Base-by-base conservation (phyloP, 2,113 vertebrate species). In the Myiozetetes cayanensis region DNA sequence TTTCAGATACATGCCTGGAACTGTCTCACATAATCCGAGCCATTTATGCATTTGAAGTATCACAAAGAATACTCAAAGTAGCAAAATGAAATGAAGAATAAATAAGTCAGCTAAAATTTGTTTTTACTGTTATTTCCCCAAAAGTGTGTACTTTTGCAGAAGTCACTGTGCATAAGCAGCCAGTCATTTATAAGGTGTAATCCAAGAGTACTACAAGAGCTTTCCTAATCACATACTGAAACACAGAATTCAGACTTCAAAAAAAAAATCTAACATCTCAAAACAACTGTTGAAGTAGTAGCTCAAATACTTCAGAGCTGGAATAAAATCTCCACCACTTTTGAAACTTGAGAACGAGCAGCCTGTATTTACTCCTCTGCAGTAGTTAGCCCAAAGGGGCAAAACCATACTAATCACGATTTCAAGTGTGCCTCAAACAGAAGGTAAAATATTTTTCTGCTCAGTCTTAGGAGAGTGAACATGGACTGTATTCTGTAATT, bases 1-100 rank as follows among this genome's bases (percentile, higher is more conserved):
- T 10, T 58, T 35, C 53, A 53, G 28, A 23, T 5, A 27, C 0
- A 0, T 0, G 4, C 41, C 44, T 52, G 17, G 20, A 83, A 28
- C 1, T 19, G 18, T 17, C 41, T 49, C 10, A 37, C 0, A 5
- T 9, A 2, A 41, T 3, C 1, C 11, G 23, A 37, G 8, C 25
- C 2, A 67, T 11, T 12, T 22, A 25, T 47, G 20, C 35, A 22
- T 15, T 22, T 81, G 35, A 47, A 88, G 37, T 25, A 76, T 8
- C 68, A 46, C 43, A 59, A 27, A 30, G 9, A 80, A 3, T 4
- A 74, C 4, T 5, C 37, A 28, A 11, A 58, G 19, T 9, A 76
- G n/a, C 28, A 76, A 18, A 4, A 41, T 8, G 37, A 15, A 27
- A 24, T 14, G 13, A 15, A 71, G 18, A 50, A 3, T 4, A 50